Conservation (phyloP, 2,797 vertebrate species). For the Valencia hispanica region DNA sequence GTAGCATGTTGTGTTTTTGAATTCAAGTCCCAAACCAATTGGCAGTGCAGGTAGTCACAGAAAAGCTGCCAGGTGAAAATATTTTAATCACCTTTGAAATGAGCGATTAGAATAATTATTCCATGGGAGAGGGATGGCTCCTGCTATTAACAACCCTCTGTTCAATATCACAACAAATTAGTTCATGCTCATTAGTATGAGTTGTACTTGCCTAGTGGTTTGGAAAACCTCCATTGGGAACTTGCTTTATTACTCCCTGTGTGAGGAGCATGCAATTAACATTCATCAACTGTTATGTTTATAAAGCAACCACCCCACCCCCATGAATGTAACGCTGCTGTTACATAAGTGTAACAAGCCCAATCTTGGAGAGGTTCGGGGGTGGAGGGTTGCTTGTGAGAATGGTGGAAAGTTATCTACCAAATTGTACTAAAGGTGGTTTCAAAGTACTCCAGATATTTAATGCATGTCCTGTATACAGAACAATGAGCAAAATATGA, state of each 20-base stretch:
- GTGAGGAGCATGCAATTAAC: conserved; percentile 73
- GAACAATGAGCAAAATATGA: conserved; percentile 3
- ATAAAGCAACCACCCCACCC: conserved; percentile 45
- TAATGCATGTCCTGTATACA: not conserved
- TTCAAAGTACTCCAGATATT: not conserved
- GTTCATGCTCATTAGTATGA: conserved; percentile 74
- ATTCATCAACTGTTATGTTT: conserved; percentile 74
- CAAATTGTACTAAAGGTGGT: not conserved
- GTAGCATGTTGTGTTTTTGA: conserved; percentile 48
- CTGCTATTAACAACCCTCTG: conserved; percentile 75
- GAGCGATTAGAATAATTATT: conserved; percentile 83
- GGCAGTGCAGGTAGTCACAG: conserved; percentile 50
- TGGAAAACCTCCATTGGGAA: conserved; percentile 63
- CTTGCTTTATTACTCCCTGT: conserved; percentile 66
- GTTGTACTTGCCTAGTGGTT: conserved; percentile 74
- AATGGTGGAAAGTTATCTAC: not conserved
- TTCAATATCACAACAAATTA: conserved; percentile 81
- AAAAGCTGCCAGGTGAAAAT: conserved; percentile 63
- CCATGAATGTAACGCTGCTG: conserved; percentile 59
- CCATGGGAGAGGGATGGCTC: conserved; percentile 72
- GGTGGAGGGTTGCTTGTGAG: not conserved
- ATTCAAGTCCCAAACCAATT: conserved; percentile 64
- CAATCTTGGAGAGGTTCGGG: conserved; percentile 16
- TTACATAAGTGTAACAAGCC: conserved; percentile 44
- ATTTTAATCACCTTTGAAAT: conserved; percentile 80